Conservation (phyloP, 2,888 invertebrate species). For the Stegana nigrithorax region DNA sequence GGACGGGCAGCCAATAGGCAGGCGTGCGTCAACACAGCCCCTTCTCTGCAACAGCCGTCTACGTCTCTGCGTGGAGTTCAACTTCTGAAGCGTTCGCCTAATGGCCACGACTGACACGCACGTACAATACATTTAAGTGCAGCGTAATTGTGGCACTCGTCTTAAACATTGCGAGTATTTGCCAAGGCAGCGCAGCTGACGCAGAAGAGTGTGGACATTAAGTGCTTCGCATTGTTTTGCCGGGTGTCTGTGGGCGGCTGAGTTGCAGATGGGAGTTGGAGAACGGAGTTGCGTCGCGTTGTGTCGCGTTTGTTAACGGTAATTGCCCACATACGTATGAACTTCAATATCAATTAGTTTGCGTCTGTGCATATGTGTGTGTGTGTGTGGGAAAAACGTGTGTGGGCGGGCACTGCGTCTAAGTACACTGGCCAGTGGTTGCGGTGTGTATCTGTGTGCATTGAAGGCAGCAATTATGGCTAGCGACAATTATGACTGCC, state of each 20-base stretch:
- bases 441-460: not conserved
- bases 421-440: not conserved
- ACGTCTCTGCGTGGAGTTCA: constrained; percentile 25
- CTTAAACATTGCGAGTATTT: constrained; percentile 29
- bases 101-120: constrained; percentile 27
- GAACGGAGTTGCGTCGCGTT: not conserved
- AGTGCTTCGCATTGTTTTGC: not conserved
- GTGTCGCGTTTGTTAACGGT: constrained; percentile 11
- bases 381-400: not conserved
- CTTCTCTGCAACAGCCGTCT: too few relatives aligned
- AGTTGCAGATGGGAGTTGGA: not conserved
- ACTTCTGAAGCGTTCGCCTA: not conserved
- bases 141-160: constrained; percentile 53
- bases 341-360: constrained; percentile 17
- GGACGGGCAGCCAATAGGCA: too few relatives aligned
- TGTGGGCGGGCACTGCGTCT: not conserved
- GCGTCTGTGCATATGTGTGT: not conserved
- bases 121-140: constrained; percentile 60
- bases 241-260: not conserved
- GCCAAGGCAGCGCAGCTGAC: too few relatives aligned
- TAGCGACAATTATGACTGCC: not conserved
- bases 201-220: too few relatives aligned
- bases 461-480: not conserved
- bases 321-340: constrained; percentile 10
- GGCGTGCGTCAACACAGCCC: too few relatives aligned